phyloP scores from a whole-genome alignment of 1,140 invertebrate genomes.

The Arion vulgaris region DNA sequence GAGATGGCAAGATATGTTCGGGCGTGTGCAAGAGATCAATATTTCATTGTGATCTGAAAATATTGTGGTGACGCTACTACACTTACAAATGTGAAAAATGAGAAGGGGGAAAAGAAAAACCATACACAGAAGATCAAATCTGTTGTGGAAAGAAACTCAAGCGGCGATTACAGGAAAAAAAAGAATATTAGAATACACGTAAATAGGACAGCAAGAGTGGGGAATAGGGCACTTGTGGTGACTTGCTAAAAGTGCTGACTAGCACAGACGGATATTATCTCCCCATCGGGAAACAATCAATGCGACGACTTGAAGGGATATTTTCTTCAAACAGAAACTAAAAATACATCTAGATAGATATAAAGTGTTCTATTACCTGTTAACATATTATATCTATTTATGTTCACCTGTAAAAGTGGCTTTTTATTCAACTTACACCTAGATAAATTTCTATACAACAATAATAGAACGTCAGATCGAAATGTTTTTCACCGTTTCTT shows the following conservation, averaged over 20 bases:
- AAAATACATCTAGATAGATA: background rate
- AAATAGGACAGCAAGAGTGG: background rate
- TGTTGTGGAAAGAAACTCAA: background rate
- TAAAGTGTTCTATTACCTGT: too few relatives aligned
- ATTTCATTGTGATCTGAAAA: slow-evolving; percentile 26
- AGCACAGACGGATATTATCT: background rate
- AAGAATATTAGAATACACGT: background rate
- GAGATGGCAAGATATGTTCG: background rate
- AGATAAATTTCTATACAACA: too few relatives aligned
- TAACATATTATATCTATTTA: too few relatives aligned
- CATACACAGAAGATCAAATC: too few relatives aligned
- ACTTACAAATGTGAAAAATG: background rate
- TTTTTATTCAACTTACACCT: too few relatives aligned
- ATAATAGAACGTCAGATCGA: too few relatives aligned
- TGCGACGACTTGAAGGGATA: too few relatives aligned
- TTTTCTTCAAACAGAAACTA: too few relatives aligned
- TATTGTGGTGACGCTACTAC: slow-evolving; percentile 16
- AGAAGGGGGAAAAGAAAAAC: background rate
- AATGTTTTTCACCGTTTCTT: too few relatives aligned
- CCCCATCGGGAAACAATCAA: background rate
- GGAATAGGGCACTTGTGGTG: background rate
- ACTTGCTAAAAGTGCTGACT: background rate
- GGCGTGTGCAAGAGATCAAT: slow-evolving; percentile 22
- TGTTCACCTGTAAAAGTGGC: too few relatives aligned
- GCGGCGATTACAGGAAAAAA: background rate